A percentile compares a stretch with the other conserved stretches of the same genome.
These are phyloP conservation scores for Silurus glanis DNA, from an alignment of 2,113 vertebrate species.

Conservation along the genomic window DNA sequence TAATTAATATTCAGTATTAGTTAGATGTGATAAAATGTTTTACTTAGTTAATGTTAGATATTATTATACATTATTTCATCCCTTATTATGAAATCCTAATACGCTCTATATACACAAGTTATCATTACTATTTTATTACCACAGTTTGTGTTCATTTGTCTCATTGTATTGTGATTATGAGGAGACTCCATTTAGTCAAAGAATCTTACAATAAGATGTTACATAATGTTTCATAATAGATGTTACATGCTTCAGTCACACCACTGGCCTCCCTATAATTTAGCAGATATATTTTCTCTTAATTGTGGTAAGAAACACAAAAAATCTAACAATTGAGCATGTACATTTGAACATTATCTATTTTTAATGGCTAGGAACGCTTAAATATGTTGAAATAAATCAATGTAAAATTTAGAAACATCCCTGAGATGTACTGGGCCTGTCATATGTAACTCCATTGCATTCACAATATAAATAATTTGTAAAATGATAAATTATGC, in stretches of 20 bases:
- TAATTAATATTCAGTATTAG: not conserved
- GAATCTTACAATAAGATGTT: not conserved
- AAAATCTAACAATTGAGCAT: not conserved
- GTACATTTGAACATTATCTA: not conserved
- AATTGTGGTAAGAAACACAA: not conserved
- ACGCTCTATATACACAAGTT: not conserved
- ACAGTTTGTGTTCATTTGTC: not conserved
- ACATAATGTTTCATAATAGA: not conserved
- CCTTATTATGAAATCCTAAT: not conserved
- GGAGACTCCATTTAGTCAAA: not conserved
- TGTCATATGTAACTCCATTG: not conserved
- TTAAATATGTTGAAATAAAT: not conserved
- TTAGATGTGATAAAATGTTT: not conserved
- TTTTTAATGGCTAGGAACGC: not conserved
- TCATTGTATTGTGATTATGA: not conserved
- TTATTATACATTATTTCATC: not conserved
- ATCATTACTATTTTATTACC: not conserved
- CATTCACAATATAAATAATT: not conserved
- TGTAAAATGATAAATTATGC: not conserved
- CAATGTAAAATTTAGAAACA: not conserved
- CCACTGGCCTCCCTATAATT: not conserved
- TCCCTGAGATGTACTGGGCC: not conserved
- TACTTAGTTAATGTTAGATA: not conserved
- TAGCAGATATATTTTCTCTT: not conserved
- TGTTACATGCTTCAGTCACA: not conserved